Conservation (phyloP, 2,113 vertebrate species). For the Sylvilagus bachmani region DNA sequence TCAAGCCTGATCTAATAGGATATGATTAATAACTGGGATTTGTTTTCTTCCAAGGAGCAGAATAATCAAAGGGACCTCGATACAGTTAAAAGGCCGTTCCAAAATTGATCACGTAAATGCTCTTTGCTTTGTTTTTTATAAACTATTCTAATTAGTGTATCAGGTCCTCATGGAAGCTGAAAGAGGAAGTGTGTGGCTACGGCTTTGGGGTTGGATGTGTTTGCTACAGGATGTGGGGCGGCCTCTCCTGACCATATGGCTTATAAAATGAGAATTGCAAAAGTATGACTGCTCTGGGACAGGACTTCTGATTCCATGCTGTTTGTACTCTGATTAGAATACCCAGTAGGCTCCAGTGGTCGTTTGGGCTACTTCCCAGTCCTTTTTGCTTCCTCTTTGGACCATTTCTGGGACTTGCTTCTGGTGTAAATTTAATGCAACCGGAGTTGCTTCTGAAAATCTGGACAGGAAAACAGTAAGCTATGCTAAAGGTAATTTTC, state of each 20-base stretch:
- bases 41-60: slow-evolving; percentile 64
- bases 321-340: slow-evolving; percentile 70
- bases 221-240: background rate
- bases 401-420: slow-evolving; percentile 51
- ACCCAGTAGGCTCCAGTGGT: background rate
- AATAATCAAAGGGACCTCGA: slow-evolving; percentile 17
- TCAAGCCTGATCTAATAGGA: slow-evolving; percentile 61
- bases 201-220: accelerated
- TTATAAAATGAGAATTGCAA: slow-evolving; percentile 71
- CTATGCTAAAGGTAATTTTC: slow-evolving; percentile 61
- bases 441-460: slow-evolving; percentile 58
- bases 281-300: slow-evolving; percentile 67
- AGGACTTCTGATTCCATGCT: background rate
- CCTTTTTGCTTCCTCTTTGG: slow-evolving; percentile 38
- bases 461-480: slow-evolving; percentile 56
- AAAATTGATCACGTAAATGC: slow-evolving; percentile 6
- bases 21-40: slow-evolving; percentile 74
- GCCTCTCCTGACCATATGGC: slow-evolving; percentile 49
- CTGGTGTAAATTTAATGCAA: slow-evolving; percentile 53
- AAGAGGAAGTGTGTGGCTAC: background rate
- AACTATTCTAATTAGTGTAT: background rate
- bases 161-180: background rate
- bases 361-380: slow-evolving; percentile 15
- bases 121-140: background rate
- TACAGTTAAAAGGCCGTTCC: slow-evolving; percentile 46